These are phyloP conservation scores for Empidonax alnorum DNA, from an alignment of 2,113 vertebrate genomes.

Conservation along the genomic window DNA sequence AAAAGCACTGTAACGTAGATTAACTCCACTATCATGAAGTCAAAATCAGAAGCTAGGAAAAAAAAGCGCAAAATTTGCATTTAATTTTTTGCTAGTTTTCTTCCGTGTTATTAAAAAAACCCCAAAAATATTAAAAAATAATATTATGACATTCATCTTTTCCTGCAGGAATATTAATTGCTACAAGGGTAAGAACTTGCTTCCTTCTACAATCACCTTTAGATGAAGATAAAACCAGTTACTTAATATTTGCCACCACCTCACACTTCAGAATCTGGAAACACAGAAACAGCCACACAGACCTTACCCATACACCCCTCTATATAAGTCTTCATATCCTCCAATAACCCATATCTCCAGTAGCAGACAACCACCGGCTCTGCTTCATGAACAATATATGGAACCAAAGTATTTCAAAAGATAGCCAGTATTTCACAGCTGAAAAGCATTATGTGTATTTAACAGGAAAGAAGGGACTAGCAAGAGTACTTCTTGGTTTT, in stretches of 20 bases:
- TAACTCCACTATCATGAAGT: not conserved
- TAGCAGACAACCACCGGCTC: not conserved
- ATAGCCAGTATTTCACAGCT: not conserved
- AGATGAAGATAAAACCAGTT: not conserved
- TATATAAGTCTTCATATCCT: not conserved
- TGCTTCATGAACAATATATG: not conserved
- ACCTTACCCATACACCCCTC: not conserved
- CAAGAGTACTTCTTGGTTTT: not conserved
- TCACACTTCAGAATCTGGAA: not conserved
- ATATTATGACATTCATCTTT: not conserved
- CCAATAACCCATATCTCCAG: not conserved
- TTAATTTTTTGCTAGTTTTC: not conserved
- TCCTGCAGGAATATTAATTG: not conserved
- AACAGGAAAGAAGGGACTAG: not conserved
- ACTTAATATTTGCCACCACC: not conserved
- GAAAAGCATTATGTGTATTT: not conserved
- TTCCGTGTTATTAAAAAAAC: not conserved
- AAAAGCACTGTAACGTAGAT: not conserved
- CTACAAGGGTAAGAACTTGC: not conserved
- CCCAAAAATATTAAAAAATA: not conserved
- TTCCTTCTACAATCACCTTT: not conserved
- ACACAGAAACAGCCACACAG: not conserved
- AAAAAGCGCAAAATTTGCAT: not conserved
- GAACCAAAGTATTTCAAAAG: not conserved
- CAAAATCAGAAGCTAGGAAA: not conserved